Conservation (phyloP, 1,140 invertebrate genomes). For the Polypedilum pembai region DNA sequence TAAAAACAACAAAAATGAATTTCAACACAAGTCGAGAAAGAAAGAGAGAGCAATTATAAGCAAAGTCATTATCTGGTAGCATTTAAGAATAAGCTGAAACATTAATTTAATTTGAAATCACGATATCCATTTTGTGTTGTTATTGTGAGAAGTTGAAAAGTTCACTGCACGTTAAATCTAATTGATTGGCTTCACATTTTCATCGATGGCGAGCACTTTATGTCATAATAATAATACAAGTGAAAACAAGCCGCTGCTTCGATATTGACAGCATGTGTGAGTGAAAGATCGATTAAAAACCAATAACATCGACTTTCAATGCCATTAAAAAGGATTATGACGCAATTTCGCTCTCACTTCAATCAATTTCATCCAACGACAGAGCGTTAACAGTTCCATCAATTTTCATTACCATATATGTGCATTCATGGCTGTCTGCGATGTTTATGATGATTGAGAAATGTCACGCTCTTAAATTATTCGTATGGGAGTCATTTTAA, state of each 20-base stretch:
- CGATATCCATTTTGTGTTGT: not conserved
- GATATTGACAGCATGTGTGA: not conserved
- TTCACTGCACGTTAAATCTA: constrained; percentile 1
- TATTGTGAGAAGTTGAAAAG: not conserved
- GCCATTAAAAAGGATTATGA: not conserved
- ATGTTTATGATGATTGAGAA: constrained; percentile 1
- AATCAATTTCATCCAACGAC: not conserved
- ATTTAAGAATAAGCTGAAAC: not conserved
- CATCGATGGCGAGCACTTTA: not conserved
- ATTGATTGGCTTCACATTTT: not conserved
- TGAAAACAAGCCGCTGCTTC: not conserved
- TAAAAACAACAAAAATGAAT: constrained; percentile 6
- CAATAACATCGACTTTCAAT: constrained; percentile 1
- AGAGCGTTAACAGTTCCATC: not conserved
- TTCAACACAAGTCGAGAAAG: too few species aligned
- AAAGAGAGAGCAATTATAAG: not conserved
- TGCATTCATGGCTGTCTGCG: not conserved
- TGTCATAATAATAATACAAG: constrained; percentile 11
- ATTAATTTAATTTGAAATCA: constrained; percentile 6
- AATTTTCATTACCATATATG: constrained; percentile 18
- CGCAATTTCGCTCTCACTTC: not conserved
- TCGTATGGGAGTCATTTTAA: too few species aligned
- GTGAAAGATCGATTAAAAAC: constrained; percentile 10
- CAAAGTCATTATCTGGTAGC: not conserved
- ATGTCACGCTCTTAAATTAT: not conserved